Evolutionary conservation across 2,797 vertebrate species (phyloP).

Genomic region (Pseudochirops corinnae): DNA sequence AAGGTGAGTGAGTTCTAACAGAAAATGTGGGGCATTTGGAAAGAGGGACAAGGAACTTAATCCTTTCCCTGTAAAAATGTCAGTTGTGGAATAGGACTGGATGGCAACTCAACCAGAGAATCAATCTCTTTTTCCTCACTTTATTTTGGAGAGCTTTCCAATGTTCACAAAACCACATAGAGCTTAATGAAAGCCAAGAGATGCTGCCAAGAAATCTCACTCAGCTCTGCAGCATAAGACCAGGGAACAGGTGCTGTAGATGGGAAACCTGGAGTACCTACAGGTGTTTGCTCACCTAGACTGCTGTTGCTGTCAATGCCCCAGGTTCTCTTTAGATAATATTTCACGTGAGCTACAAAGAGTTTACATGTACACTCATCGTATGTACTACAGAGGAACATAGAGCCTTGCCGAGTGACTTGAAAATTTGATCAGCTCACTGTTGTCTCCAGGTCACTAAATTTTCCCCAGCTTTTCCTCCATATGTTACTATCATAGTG

Average conservation of each 20-base stretch:
- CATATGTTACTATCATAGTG: background rate
- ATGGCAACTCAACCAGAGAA: constrained; percentile 13
- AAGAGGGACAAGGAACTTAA: background rate
- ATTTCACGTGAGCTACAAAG: constrained; percentile 23
- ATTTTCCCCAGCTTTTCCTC: constrained; percentile 21
- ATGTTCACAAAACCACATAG: background rate
- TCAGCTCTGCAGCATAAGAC: background rate
- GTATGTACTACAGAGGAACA: constrained; percentile 8
- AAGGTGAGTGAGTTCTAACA: background rate
- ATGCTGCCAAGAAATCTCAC: background rate
- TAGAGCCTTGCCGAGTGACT: background rate
- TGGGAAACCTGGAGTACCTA: background rate
- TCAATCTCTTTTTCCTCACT: background rate
- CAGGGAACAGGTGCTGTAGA: background rate
- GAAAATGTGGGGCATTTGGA: background rate
- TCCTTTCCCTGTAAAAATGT: background rate
- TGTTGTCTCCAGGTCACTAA: background rate
- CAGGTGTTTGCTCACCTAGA: background rate
- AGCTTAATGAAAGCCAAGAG: background rate
- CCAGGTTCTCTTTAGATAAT: background rate
- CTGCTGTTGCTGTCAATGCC: constrained; percentile 35
- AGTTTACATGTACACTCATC: background rate
- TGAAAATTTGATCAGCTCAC: background rate
- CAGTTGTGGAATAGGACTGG: background rate
- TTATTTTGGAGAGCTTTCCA: constrained; percentile 25